phyloP scores from a whole-genome alignment of 2,888 invertebrate species.

The Smittia sp. region DNA sequence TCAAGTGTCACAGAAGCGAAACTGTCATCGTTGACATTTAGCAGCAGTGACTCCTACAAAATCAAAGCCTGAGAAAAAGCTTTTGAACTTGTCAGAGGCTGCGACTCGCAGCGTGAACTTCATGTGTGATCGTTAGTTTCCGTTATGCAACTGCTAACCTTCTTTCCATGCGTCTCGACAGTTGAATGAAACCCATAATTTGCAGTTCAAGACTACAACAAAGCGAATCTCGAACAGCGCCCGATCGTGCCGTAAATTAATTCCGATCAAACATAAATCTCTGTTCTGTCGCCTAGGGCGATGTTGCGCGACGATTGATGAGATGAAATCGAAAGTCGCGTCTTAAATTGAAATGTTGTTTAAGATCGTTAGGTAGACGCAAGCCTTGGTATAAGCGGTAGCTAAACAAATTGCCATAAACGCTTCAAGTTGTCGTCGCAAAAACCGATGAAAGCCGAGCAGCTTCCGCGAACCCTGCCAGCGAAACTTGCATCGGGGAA shows the following conservation, averaged over 20 bases:
- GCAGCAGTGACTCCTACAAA: too few relatives aligned
- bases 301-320: too few relatives aligned
- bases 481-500: background rate
- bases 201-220: background rate
- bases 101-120: background rate
- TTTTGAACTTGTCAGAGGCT: conserved; percentile 12
- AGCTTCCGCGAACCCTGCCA: background rate
- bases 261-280: background rate
- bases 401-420: too few relatives aligned
- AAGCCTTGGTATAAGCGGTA: too few relatives aligned
- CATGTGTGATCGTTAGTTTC: background rate
- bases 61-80: too few relatives aligned
- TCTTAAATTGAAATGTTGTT: too few relatives aligned
- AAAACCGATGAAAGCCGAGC: too few relatives aligned
- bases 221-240: background rate
- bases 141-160: conserved; percentile 25
- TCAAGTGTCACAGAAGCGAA: too few relatives aligned
- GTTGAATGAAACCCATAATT: conserved; percentile 18
- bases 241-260: background rate
- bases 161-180: conserved; percentile 29
- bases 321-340: too few relatives aligned
- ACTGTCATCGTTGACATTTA: too few relatives aligned
- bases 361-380: too few relatives aligned
- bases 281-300: background rate
- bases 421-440: too few relatives aligned